phyloP scores from a whole-genome alignment of 1,140 invertebrate genomes.

The Centruroides sculpturatus region DNA sequence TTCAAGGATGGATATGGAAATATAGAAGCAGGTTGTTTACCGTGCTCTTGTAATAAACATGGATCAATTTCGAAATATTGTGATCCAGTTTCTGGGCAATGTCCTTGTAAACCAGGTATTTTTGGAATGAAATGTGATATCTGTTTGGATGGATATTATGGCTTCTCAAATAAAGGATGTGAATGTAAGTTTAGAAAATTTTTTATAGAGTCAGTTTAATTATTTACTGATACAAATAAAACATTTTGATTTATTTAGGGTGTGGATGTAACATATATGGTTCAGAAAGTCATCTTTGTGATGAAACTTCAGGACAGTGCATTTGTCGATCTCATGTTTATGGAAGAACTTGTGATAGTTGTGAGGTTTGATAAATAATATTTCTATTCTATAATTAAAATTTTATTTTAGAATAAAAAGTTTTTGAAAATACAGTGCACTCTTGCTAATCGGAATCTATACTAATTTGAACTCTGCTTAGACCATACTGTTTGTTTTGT shows the following conservation, averaged over 20 bases:
- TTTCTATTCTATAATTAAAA: no score
- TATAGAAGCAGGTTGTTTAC: constrained; percentile 33
- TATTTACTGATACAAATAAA: no score
- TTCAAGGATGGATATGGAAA: constrained; percentile 37
- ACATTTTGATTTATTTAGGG: constrained; percentile 27
- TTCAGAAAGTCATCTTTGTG: constrained; percentile 46
- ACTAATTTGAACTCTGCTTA: no score
- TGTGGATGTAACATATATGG: constrained; percentile 66
- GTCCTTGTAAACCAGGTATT: constrained; percentile 40
- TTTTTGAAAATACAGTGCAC: no score
- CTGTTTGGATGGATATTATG: constrained; percentile 68
- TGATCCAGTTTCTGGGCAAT: constrained; percentile 39
- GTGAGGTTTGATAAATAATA: constrained; percentile 24
- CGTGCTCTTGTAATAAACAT: constrained; percentile 27
- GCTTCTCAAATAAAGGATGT: constrained; percentile 56
- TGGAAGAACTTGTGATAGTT: constrained; percentile 35
- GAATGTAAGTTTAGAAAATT: constrained; percentile 20
- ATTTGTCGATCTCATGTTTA: constrained; percentile 32
- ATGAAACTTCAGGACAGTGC: constrained; percentile 61
- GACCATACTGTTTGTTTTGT: no score
- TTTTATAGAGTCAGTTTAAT: no score
- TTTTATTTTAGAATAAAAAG: no score
- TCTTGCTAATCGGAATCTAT: no score
- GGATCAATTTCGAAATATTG: constrained; percentile 33
- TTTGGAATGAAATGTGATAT: constrained; percentile 40